Conservation (phyloP, 2,113 vertebrate genomes). For the Myotis davidii region DNA sequence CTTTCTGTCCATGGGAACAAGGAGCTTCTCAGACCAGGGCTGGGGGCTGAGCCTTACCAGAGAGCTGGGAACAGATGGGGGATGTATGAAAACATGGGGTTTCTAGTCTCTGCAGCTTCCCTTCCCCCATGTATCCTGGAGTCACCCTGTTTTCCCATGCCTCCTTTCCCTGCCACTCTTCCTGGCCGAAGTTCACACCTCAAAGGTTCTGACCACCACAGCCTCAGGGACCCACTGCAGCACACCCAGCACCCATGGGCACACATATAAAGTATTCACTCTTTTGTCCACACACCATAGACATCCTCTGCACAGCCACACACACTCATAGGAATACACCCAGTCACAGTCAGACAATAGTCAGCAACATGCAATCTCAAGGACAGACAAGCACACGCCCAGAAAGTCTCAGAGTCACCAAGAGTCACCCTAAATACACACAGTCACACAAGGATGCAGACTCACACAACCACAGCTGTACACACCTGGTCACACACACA, state of each 20-base stretch:
- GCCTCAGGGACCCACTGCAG: neutral
- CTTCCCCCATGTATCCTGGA: neutral
- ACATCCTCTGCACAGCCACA: neutral
- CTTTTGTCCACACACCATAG: neutral
- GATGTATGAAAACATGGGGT: neutral
- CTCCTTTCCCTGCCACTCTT: neutral
- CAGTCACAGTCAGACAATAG: neutral
- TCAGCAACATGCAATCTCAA: constrained; percentile 30
- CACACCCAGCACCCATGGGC: neutral
- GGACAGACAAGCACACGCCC: constrained; percentile 19
- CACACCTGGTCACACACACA: constrained; percentile 54
- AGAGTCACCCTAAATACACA: constrained; percentile 20
- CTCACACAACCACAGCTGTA: neutral
- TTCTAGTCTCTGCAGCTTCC: neutral
- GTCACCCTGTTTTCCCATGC: neutral
- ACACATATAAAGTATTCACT: neutral
- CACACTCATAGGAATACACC: neutral
- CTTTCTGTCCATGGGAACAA: neutral
- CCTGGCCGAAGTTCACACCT: neutral
- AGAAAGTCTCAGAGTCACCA: constrained; percentile 52
- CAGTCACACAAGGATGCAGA: neutral
- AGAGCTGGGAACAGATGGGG: neutral
- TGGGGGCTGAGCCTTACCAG: neutral
- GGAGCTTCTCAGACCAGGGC: neutral
- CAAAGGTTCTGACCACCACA: neutral